Evolutionary conservation across 92 coral and sea anemone genomes (phyloP), one percentile per base, ranked within the genome.

Genomic region (Epizoanthus fatuus): DNA sequence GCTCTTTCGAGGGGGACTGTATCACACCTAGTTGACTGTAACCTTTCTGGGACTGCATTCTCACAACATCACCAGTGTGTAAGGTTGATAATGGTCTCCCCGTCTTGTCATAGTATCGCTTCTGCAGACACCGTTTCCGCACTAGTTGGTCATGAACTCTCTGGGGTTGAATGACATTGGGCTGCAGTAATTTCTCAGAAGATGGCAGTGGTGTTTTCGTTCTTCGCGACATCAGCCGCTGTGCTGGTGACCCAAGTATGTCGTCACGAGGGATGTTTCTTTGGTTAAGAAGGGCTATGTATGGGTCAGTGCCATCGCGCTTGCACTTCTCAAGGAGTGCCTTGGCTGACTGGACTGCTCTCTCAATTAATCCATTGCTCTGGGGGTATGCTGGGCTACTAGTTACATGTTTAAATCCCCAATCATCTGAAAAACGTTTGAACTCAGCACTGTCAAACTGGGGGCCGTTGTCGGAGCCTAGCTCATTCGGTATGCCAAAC

Each of bases 331-430:
- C 75, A 44, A 86, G 71, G 32, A 90, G 57, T 11, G 66, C 74
- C 80, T 75, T 86, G 67, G 91, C 88, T 68, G 75, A 55, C 16
- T 86, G 89, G 44, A 91, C 69, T 11, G 83, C 81, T 59, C 76
- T 76, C 20, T 91, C 74, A 7, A 60, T 74, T 40, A 81, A 63
- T 32, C 94, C 91, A 86, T 90, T 91, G 25, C 25, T 22, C 25
- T 22, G 25, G 25, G 25, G 25, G 25, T 22, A 22, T 22, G 25
- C 25, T 22, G 25, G 25, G 25, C 25, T 22, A 22, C 25, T 22
- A 22, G 25, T 22, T 22, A 22, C 25, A 22, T 22, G 25, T 22
- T 22, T 22, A 22, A 22, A 22, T 22, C 25, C 25, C 25, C 0
- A 22, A 0, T 22, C 25, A 22, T 22, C 25, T 22, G 25, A 22